phyloP scores from a whole-genome alignment of 2,113 vertebrate species.

The Passer montanus region DNA sequence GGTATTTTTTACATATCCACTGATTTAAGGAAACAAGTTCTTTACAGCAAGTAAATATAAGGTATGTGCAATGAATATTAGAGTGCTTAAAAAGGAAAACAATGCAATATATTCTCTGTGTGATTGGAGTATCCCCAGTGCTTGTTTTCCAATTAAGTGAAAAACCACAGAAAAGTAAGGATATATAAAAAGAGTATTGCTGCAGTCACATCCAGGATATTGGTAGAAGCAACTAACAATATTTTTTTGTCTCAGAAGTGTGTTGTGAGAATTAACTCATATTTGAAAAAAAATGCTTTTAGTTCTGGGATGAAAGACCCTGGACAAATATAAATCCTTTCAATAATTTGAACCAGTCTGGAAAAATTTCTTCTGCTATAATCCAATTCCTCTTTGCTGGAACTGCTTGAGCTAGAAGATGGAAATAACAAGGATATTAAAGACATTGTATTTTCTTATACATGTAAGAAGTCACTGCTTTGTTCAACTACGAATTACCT shows the following conservation, averaged over 20 bases:
- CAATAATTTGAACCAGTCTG: neutral
- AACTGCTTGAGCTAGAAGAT: neutral
- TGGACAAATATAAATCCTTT: neutral
- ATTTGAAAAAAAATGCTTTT: neutral
- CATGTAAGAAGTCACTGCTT: neutral
- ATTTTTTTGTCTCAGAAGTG: neutral
- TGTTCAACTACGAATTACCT: neutral
- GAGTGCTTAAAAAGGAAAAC: neutral
- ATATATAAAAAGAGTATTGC: neutral
- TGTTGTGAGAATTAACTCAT: slow-evolving; percentile 15
- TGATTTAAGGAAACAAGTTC: neutral
- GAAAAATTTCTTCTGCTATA: neutral
- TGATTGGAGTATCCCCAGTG: slow-evolving; percentile 18
- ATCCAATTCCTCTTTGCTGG: neutral
- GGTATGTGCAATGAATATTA: neutral
- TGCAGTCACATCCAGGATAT: slow-evolving; percentile 26
- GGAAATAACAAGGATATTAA: neutral
- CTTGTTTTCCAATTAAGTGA: slow-evolving; percentile 49
- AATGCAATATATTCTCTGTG: neutral
- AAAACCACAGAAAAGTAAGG: neutral
- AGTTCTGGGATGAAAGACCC: neutral
- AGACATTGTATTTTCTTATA: neutral
- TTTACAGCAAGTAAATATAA: neutral
- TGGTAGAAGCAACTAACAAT: slow-evolving; percentile 9
- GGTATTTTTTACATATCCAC: neutral